Percentiles rank a stretch among this genome's conserved stretches.
Evolutionary conservation across 2,113 vertebrate species (phyloP).

Genomic region (Barnardius zonarius): DNA sequence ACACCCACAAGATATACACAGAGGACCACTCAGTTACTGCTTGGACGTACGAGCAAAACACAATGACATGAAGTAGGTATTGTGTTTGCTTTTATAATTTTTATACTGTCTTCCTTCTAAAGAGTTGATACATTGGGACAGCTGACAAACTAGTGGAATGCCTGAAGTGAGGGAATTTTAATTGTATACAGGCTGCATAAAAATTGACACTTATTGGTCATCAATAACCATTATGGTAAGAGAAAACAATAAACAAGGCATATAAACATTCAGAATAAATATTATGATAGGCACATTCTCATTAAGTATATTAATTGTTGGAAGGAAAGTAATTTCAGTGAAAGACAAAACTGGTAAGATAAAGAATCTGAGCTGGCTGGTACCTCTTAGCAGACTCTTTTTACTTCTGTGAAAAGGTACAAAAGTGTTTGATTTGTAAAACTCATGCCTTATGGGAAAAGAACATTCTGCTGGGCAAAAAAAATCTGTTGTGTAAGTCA

Average conservation of each 20-base stretch:
- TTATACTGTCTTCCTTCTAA: not conserved
- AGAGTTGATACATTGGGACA: not conserved
- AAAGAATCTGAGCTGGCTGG: not conserved
- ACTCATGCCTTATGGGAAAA: not conserved
- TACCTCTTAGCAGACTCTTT: not conserved
- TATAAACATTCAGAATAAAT: not conserved
- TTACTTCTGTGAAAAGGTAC: not conserved
- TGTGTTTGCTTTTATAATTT: not conserved
- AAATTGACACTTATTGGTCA: not conserved
- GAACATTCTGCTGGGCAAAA: not conserved
- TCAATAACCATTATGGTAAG: not conserved
- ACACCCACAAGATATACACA: not conserved
- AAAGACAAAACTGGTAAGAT: not conserved
- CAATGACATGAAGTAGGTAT: not conserved
- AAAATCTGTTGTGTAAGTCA: not conserved
- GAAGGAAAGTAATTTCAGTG: not conserved
- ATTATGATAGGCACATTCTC: not conserved
- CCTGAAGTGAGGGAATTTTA: not conserved
- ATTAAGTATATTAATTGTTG: not conserved
- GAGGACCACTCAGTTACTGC: not conserved
- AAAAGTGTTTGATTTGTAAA: conserved; percentile 5
- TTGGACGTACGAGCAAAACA: not conserved
- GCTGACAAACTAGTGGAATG: not conserved
- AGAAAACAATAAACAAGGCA: not conserved
- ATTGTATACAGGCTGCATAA: not conserved